Evolutionary conservation across 2,888 invertebrate genomes (phyloP).

Genomic region (Macropis europaea): DNA sequence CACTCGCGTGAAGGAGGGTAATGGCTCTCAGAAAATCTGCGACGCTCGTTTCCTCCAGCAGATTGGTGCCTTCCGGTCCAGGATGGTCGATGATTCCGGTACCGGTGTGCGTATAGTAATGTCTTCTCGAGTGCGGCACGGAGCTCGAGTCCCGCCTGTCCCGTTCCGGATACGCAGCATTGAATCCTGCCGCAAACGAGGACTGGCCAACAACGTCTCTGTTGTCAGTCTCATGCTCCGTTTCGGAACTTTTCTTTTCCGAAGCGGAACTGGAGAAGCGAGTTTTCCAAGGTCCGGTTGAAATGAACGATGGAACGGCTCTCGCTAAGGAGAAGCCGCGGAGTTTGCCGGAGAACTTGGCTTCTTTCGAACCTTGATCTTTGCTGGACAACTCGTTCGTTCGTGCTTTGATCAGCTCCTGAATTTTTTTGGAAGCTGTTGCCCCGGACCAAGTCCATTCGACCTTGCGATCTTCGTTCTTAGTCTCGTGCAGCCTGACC

Average conservation of each 20-base stretch:
- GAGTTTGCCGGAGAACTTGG: slow-evolving; percentile 69
- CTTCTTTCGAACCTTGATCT: slow-evolving; percentile 35
- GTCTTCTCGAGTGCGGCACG: neutral
- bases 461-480: slow-evolving; percentile 77
- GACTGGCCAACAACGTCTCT: slow-evolving; percentile 43
- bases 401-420: slow-evolving; percentile 79
- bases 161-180: too few relatives aligned
- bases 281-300: slow-evolving; percentile 43
- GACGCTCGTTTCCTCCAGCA: slow-evolving; percentile 90
- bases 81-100: slow-evolving; percentile 55
- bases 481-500: slow-evolving; percentile 77
- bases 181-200: neutral
- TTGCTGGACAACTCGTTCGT: slow-evolving; percentile 57
- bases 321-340: slow-evolving; percentile 69
- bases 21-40: slow-evolving; percentile 90
- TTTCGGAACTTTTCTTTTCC: slow-evolving; percentile 14
- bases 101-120: slow-evolving; percentile 73
- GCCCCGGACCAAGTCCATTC: slow-evolving; percentile 87
- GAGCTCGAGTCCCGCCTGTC: slow-evolving; percentile 62
- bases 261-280: slow-evolving; percentile 20
- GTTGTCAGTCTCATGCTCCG: neutral
- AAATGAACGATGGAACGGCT: slow-evolving; percentile 67
- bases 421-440: slow-evolving; percentile 83
- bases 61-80: slow-evolving; percentile 83
- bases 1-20: slow-evolving; percentile 84